Evolutionary conservation across 2,888 invertebrate genomes (phyloP), one percentile per base, ranked within the genome.

Genomic region (Stegana nigrithorax): DNA sequence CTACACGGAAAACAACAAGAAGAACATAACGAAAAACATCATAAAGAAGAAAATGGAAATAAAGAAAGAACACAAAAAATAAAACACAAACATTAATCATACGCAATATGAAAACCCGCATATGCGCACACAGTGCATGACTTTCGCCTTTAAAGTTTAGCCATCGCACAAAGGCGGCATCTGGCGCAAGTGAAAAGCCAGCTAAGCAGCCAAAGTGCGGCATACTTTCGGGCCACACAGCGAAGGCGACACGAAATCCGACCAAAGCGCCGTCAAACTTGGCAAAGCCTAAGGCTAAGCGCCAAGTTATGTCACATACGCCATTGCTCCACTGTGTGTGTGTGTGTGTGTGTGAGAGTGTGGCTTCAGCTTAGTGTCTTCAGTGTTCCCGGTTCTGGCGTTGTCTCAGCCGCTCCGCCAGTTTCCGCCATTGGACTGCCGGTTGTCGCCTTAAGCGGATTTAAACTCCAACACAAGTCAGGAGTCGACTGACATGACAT

Each of bases 1-100:
- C n/a, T n/a, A n/a, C n/a, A n/a, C n/a, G n/a, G n/a, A n/a, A n/a
- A n/a, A n/a, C n/a, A n/a, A n/a, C n/a, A n/a, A n/a, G n/a, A n/a
- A n/a, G n/a, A n/a, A n/a, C n/a, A n/a, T n/a, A n/a, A n/a, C n/a
- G n/a, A n/a, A n/a, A n/a, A n/a, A n/a, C n/a, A n/a, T n/a, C n/a
- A n/a, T n/a, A n/a, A n/a, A n/a, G n/a, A n/a, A n/a, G n/a, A n/a
- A n/a, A n/a, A n/a, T n/a, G n/a, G n/a, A n/a, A n/a, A n/a, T n/a
- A n/a, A n/a, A n/a, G n/a, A 14, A 6, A 10, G 23, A 14, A 45
- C 21, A 19, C 6, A 7, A 12, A 45, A 45, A 45, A 45, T 19
- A 19, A 45, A 29, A 47, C 3, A 47, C 10, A 47, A 53, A 32
- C 53, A 53, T 53, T 53, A 53, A 53, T 53, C 53, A 53, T 32